Percentiles rank a stretch among this genome's conserved stretches.
Evolutionary conservation across 2,113 vertebrate species (phyloP).

Genomic region (Pampusana beccarii): DNA sequence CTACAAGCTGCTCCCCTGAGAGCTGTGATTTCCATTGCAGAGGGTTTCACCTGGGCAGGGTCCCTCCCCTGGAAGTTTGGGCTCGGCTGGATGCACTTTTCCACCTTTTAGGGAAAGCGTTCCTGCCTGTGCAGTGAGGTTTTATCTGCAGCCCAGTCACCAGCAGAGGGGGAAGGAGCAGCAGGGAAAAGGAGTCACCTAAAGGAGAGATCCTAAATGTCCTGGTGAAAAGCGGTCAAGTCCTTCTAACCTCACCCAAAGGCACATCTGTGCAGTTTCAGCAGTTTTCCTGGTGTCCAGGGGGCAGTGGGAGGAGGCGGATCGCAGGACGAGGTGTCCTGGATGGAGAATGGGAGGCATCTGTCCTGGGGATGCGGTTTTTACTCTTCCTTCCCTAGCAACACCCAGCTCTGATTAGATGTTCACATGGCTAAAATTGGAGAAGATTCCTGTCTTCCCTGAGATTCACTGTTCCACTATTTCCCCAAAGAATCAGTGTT

Average conservation of each 20-base stretch:
- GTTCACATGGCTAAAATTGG: not conserved
- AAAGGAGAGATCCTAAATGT: not conserved
- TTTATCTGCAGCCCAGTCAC: not conserved
- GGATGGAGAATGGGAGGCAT: not conserved
- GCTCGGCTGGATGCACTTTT: accelerated
- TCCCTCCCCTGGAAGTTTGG: not conserved
- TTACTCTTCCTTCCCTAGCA: not conserved
- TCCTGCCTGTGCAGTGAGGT: not conserved
- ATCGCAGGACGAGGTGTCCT: not conserved
- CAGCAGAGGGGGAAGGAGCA: slow-evolving; percentile 35
- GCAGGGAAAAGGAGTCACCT: not conserved
- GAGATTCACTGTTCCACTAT: too few relatives aligned
- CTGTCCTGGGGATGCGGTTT: accelerated
- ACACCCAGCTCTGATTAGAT: not conserved
- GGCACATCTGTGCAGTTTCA: accelerated
- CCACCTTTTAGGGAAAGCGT: not conserved
- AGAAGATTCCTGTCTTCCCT: not conserved
- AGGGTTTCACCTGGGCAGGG: not conserved
- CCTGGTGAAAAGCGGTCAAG: not conserved
- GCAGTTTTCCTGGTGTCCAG: not conserved
- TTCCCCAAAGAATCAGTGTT: not conserved
- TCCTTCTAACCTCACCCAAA: not conserved
- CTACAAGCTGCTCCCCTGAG: not conserved
- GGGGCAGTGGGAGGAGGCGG: not conserved
- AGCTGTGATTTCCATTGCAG: not conserved